Conservation (phyloP, 2,888 invertebrate genomes). For the Cinara cedri region DNA sequence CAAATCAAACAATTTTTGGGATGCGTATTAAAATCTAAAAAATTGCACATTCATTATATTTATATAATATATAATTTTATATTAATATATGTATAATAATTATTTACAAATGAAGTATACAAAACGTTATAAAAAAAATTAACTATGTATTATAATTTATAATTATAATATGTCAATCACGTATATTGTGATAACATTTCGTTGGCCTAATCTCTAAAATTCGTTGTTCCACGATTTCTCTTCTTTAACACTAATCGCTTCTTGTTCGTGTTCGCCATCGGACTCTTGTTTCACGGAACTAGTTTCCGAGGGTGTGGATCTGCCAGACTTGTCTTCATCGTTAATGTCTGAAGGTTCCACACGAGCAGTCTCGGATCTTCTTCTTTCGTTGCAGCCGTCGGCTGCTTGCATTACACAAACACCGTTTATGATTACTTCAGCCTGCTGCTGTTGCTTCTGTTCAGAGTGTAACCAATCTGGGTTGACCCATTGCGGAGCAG, state of each 20-base stretch:
- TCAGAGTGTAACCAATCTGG: slow-evolving; percentile 73
- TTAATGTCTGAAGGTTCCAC: slow-evolving; percentile 77
- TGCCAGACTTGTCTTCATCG: slow-evolving; percentile 60
- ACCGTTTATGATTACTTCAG: slow-evolving; percentile 89
- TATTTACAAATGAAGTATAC: slow-evolving; percentile 55
- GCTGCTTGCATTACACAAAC: slow-evolving; percentile 90
- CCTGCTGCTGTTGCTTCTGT: slow-evolving; percentile 68
- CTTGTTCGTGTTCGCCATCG: slow-evolving; percentile 49
- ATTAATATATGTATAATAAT: slow-evolving; percentile 48
- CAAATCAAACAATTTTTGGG: slow-evolving; percentile 55
- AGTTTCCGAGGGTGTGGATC: slow-evolving; percentile 36
- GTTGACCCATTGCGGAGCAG: slow-evolving; percentile 97
- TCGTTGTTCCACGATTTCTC: slow-evolving; percentile 57
- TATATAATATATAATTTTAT: slow-evolving; percentile 36
- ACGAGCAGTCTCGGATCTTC: slow-evolving; percentile 70
- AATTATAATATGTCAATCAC: slow-evolving; percentile 36
- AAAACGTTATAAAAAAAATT: slow-evolving; percentile 54
- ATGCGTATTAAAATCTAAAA: slow-evolving; percentile 50
- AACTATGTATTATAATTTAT: slow-evolving; percentile 27
- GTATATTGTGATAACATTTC: slow-evolving; percentile 40
- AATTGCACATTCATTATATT: slow-evolving; percentile 54
- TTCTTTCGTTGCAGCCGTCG: slow-evolving; percentile 64
- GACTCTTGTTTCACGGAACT: slow-evolving; percentile 48
- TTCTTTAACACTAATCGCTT: slow-evolving; percentile 50
- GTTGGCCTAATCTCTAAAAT: slow-evolving; percentile 54